Percentiles rank a stretch among this genome's conserved stretches.
phyloP scores from a whole-genome alignment of 2,113 vertebrate genomes.

The Bothrops jararaca region DNA sequence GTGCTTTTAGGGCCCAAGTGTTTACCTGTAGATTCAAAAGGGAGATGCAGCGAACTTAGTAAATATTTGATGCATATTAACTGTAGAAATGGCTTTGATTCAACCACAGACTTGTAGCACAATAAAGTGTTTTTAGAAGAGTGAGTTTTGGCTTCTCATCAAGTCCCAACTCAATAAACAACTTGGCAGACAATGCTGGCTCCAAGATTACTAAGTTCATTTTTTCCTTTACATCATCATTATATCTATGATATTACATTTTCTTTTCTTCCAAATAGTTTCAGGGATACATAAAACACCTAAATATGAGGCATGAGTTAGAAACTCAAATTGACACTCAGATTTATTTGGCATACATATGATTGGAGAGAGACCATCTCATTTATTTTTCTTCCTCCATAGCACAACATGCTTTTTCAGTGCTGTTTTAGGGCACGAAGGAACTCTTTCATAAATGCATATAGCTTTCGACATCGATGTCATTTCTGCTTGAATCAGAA shows the following conservation, averaged over 20 bases:
- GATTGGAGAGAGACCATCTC: not conserved
- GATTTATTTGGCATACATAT: not conserved
- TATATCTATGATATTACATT: not conserved
- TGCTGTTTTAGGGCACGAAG: not conserved
- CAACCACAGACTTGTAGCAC: not conserved
- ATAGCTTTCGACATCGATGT: not conserved
- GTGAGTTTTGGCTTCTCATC: not conserved
- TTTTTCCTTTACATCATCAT: not conserved
- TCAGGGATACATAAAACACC: not conserved
- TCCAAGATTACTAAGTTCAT: not conserved
- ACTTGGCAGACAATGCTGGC: not conserved
- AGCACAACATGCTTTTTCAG: not conserved
- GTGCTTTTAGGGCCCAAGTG: not conserved
- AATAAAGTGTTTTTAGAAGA: not conserved
- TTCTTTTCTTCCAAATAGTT: not conserved
- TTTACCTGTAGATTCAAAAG: not conserved
- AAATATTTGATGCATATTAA: not conserved
- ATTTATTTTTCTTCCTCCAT: not conserved
- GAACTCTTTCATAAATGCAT: not conserved
- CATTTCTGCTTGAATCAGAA: not conserved
- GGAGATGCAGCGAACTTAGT: not conserved
- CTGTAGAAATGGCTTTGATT: not conserved
- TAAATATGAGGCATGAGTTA: not conserved
- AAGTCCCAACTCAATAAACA: not conserved
- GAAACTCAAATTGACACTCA: not conserved